These are phyloP conservation scores for Megalurothrips usitatus DNA, from an alignment of 2,888 invertebrate species.

Conservation along the genomic window DNA sequence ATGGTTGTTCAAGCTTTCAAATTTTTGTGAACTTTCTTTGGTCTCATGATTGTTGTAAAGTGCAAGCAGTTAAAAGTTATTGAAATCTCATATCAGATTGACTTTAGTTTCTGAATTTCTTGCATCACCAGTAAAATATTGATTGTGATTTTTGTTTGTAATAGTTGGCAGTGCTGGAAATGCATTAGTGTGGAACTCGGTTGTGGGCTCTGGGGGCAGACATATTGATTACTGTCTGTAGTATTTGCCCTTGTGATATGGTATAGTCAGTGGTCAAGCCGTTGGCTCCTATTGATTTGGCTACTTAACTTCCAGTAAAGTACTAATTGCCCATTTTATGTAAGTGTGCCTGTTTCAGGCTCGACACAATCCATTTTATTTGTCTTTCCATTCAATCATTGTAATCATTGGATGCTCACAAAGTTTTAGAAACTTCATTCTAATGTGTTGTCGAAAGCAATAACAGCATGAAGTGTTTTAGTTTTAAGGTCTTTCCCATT, in stretches of 20 bases:
- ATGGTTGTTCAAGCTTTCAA: background rate
- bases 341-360: conserved; percentile 6
- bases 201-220: background rate
- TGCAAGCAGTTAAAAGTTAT: background rate
- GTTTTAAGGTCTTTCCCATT: conserved; percentile 1
- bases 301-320: conserved; percentile 13
- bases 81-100: conserved; percentile 15
- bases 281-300: background rate
- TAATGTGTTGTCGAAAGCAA: background rate
- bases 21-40: conserved; percentile 18
- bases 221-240: background rate
- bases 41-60: conserved; percentile 21
- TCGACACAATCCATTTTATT: background rate
- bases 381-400: conserved; percentile 1
- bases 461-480: conserved; percentile 4
- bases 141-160: conserved; percentile 22
- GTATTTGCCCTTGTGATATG: conserved; percentile 21
- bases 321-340: background rate
- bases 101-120: conserved; percentile 11
- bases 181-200: background rate
- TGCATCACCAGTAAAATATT: background rate
- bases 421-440: background rate
- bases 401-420: conserved; percentile 15
- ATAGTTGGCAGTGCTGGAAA: background rate
- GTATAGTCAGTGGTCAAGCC: conserved; percentile 21